Conservation (phyloP, 2,888 invertebrate species). For the Diachrysia chrysitis region DNA sequence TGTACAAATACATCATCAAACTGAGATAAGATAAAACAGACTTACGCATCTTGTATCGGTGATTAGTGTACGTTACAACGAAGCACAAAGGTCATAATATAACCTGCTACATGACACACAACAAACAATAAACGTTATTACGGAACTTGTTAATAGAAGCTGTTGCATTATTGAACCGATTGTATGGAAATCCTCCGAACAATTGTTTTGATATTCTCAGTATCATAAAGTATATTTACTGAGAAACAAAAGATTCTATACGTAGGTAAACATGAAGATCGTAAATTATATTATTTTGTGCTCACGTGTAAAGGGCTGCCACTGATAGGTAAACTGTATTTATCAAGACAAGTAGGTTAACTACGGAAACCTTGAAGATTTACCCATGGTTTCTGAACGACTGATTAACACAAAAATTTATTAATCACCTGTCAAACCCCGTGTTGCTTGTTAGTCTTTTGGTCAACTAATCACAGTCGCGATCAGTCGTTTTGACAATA, state of each 20-base stretch:
- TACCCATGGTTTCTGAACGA: no score
- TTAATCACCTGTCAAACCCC: no score
- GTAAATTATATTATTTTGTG: slow-evolving; percentile 44
- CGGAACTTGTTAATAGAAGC: slow-evolving; percentile 58
- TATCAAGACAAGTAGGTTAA: background rate
- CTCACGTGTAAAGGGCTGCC: slow-evolving; percentile 19
- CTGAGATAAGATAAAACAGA: slow-evolving; percentile 55
- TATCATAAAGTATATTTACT: slow-evolving; percentile 57
- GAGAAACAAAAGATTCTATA: slow-evolving; percentile 52
- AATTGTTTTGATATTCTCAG: slow-evolving; percentile 58
- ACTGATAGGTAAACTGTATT: no score
- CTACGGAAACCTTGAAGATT: no score
- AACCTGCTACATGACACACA: slow-evolving; percentile 46
- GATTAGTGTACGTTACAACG: slow-evolving; percentile 47
- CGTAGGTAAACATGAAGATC: slow-evolving; percentile 42
- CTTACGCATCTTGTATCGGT: slow-evolving; percentile 48
- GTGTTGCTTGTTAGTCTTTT: no score
- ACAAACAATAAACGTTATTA: slow-evolving; percentile 55
- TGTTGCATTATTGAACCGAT: slow-evolving; percentile 63
- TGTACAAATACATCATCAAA: slow-evolving; percentile 49
- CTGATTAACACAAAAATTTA: no score
- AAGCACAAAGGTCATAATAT: slow-evolving; percentile 30
- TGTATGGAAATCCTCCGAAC: slow-evolving; percentile 60
- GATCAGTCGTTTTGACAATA: no score
- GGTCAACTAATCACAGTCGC: no score